Base-by-base conservation (phyloP, 2,797 vertebrate genomes). In the Argyrosomus regius region DNA sequence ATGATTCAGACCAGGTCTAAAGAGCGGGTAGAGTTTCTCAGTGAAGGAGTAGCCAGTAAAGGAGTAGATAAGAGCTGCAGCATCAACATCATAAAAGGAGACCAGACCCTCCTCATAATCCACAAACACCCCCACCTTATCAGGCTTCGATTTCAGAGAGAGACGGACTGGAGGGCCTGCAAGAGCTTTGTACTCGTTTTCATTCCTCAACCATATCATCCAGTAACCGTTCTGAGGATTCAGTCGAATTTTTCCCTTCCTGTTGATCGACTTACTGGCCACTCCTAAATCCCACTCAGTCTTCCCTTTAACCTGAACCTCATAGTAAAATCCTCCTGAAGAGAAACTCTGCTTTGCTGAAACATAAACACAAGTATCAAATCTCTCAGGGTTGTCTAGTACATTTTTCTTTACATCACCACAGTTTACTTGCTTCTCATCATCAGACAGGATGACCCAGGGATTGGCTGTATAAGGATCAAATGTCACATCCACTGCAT, bases 281-380 rank as follows among this genome's bases (percentile, higher is more conserved):
- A 65, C 28, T 3, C 63, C 63, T 65, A 65, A 5, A 39, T 0
- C 0, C 28, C 63, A 65, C 0, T 0, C 0, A 39, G 12, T 52
- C 3, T 9, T n/a, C 4, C 20, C 20, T 52, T 39, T 10, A 50
- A 65, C 20, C 48, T 52, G 48, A 41, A 41, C 39, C 39, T 41
- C 39, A 10, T 8, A 41, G 10, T 41, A 41, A 41, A 41, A 41
- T 41, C 39, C n/a, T 61, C 13, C 39, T 58, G 56, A 58, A 58
- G 56, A 41, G 39, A 41, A 41, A 41, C 39, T 41, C 39, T 41
- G 39, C 39, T 41, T 41, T 41, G 39, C 39, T 10, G 6, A 41
- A 8, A 41, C 39, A 41, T 3, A 41, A 10, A 10, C 3, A 41
- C 39, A 41, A 41, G 39, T 10, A 41, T 41, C 39, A 41, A 41